Evolutionary conservation across 2,797 vertebrate genomes (phyloP), one percentile per base, ranked within the genome.

Genomic region (Telmatherina bonti): DNA sequence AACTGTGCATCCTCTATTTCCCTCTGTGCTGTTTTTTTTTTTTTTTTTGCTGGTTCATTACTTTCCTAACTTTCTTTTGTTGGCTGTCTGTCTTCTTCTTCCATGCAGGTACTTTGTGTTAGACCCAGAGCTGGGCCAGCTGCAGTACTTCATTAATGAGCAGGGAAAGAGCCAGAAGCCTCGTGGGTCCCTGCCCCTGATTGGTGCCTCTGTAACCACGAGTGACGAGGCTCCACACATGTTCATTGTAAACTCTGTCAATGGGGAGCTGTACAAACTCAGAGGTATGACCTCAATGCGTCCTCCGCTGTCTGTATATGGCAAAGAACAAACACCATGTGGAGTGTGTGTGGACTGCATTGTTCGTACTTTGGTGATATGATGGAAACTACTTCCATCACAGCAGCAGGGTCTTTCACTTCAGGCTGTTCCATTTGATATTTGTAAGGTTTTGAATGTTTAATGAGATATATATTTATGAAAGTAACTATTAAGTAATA

Each of bases 71-170:
- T 54, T 60, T 33, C 43, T 15, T 57, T 59, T 62, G 8, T 57
- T 43, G 24, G 49, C 67, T 70, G 10, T 69, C 33, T 70, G 47
- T 54, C 2, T 71, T 73, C 61, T 16, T 49, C 70, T 70, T 49
- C 26, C 24, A 12, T 82, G 56, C 91, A 99, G 98, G 93, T 99
- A 98, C 91, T 99, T 99, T 71, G 95, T 99, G 67, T 88, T 99
- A 88, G 96, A 99, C 68, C 95, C 96, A 41, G 97, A 99, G 66
- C 87, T 95, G 22, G 96, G 96, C 35, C 92, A 96, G 89, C 95
- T 99, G 83, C 97, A 97, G 88, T 99, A 99, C 91, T 99, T 96
- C 36, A 96, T 99, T 92, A 98, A 95, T 12, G 97, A 99, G 60
- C 96, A 96, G 67, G 96, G 95, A 70, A 96, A 94, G 86, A 95